Percentiles rank a stretch among this genome's conserved stretches.
phyloP scores from a whole-genome alignment of 1,140 invertebrate genomes.

The Drosophila truncata region DNA sequence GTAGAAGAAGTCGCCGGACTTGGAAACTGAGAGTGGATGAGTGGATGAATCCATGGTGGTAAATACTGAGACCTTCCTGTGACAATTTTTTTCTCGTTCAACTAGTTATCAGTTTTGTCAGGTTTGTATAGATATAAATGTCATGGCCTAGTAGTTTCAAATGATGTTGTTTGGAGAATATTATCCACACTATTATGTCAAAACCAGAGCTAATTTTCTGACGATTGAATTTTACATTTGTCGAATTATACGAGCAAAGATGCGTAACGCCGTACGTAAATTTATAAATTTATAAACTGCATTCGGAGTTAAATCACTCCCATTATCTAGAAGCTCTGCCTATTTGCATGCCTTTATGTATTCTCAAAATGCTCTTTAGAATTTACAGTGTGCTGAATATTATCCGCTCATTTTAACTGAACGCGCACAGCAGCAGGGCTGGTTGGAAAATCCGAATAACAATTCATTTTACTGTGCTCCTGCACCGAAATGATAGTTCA shows the following conservation, averaged over 20 bases:
- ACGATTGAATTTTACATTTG: too few relatives aligned
- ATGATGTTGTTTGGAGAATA: neutral
- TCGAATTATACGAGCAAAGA: neutral
- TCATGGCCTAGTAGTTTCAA: neutral
- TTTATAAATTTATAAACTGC: too few relatives aligned
- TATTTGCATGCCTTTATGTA: neutral
- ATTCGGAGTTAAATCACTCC: neutral
- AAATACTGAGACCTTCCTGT: neutral
- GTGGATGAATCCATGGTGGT: constrained; percentile 14
- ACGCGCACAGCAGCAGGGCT: neutral
- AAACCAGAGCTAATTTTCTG: neutral
- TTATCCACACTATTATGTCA: neutral
- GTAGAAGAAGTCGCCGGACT: constrained; percentile 86
- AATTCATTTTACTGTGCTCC: constrained; percentile 7
- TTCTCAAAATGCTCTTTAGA: neutral
- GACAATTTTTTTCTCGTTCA: neutral
- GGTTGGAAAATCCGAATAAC: constrained; percentile 4
- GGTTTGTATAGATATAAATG: neutral
- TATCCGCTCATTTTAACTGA: neutral
- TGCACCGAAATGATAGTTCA: constrained; percentile 28
- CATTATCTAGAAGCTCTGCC: neutral
- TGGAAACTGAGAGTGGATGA: neutral
- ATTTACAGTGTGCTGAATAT: neutral
- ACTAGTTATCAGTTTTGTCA: neutral
- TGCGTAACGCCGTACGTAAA: neutral